Evolutionary conservation across 2,797 vertebrate species (phyloP).

Genomic region (Smutsia temminckii): DNA sequence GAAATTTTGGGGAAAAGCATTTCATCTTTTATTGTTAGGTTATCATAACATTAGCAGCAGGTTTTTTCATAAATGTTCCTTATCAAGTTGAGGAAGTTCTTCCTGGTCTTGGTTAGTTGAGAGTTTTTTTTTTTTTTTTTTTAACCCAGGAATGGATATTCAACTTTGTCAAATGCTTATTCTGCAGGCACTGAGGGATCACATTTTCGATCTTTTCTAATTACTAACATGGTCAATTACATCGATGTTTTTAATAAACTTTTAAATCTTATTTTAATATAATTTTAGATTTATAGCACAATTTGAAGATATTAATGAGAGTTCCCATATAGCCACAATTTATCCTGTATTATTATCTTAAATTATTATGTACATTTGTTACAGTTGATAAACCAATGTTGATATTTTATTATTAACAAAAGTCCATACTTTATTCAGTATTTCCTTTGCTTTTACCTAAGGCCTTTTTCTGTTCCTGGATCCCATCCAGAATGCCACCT

Average conservation of each 20-base stretch:
- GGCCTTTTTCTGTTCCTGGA: not conserved
- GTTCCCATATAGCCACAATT: not conserved
- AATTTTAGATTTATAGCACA: not conserved
- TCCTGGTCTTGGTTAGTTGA: not conserved
- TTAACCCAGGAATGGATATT: not conserved
- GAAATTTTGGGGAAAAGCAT: not conserved
- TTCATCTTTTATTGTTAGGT: not conserved
- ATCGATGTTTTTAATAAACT: not conserved
- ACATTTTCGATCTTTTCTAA: not conserved
- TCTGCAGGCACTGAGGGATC: not conserved
- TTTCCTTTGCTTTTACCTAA: not conserved
- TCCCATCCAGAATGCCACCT: not conserved
- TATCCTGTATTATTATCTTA: not conserved
- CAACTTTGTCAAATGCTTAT: not conserved
- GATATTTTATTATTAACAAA: not conserved
- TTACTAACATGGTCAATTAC: not conserved
- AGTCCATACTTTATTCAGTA: not conserved
- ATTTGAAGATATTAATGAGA: not conserved
- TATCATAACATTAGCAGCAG: not conserved
- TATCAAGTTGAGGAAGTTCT: not conserved
- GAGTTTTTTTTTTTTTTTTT: not conserved
- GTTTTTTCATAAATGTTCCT: not conserved
- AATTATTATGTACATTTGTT: not conserved
- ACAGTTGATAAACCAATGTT: not conserved
- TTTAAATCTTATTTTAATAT: not conserved